Conservation (phyloP, 2,797 vertebrate genomes). For the Antrozous pallidus region DNA sequence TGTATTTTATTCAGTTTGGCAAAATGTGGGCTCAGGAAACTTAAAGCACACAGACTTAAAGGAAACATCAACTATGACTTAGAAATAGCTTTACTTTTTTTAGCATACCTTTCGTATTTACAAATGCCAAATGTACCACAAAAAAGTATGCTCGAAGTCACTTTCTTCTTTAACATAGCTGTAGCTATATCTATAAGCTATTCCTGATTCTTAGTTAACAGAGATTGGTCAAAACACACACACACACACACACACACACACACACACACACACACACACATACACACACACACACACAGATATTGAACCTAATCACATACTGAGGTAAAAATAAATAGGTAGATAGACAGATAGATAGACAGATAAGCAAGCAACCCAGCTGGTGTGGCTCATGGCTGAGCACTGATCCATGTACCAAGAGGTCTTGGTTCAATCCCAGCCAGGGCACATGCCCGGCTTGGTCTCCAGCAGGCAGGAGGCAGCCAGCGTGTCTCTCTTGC, state of each 20-base stretch:
- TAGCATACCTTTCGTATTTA: background rate
- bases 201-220: background rate
- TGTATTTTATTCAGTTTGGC: slow-evolving; percentile 28
- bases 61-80: background rate
- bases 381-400: background rate
- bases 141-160: background rate
- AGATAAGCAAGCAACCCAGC: background rate
- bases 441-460: background rate
- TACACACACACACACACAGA: background rate
- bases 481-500: background rate
- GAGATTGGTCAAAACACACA: background rate
- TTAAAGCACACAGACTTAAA: background rate
- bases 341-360: too few species aligned
- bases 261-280: background rate
- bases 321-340: background rate
- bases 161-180: background rate
- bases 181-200: background rate
- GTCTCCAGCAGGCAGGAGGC: background rate
- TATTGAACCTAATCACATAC: background rate
- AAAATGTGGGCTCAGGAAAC: slow-evolving; percentile 9
- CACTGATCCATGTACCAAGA: background rate
- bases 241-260: background rate
- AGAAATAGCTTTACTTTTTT: slow-evolving; percentile 15
- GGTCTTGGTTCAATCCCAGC: background rate
- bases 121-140: background rate